Evolutionary conservation across 1,140 invertebrate genomes (phyloP).

Genomic region (Drosophila oshimai): DNA sequence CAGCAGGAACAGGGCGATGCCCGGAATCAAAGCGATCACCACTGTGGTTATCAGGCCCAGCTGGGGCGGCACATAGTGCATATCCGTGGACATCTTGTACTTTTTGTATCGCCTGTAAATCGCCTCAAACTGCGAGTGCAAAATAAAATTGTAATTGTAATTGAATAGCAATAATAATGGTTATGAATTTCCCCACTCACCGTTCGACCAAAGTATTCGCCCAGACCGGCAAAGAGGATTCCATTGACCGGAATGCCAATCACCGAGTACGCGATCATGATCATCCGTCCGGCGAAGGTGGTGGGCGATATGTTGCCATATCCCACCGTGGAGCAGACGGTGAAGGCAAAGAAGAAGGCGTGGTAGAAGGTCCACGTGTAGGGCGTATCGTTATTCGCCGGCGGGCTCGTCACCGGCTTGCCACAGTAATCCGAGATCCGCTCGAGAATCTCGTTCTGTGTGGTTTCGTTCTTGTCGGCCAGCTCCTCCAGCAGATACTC

Average conservation of each 20-base stretch:
- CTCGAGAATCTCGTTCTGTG: slow-evolving; percentile 85
- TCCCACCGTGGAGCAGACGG: slow-evolving; percentile 96
- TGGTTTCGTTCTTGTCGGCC: slow-evolving; percentile 83
- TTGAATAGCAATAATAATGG: background rate
- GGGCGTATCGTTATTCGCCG: slow-evolving; percentile 84
- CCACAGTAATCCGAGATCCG: slow-evolving; percentile 88
- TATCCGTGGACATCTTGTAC: slow-evolving; percentile 85
- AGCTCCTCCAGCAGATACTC: slow-evolving; percentile 86
- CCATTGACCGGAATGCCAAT: slow-evolving; percentile 98
- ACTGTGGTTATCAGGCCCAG: slow-evolving; percentile 90
- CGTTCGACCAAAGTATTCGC: slow-evolving; percentile 90
- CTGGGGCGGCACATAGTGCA: slow-evolving; percentile 86
- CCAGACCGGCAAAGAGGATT: slow-evolving; percentile 91
- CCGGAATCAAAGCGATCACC: slow-evolving; percentile 91
- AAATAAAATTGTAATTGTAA: background rate
- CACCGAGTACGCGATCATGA: slow-evolving; percentile 96
- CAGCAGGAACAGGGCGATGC: slow-evolving; percentile 95
- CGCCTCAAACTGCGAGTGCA: slow-evolving; percentile 87
- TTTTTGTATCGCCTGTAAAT: slow-evolving; percentile 91
- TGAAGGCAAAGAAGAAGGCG: slow-evolving; percentile 96
- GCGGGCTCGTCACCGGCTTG: slow-evolving; percentile 86
- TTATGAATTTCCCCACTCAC: slow-evolving; percentile 80
- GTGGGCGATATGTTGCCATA: slow-evolving; percentile 95
- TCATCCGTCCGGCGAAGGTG: slow-evolving; percentile 90
- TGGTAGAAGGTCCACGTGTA: slow-evolving; percentile 95